phyloP scores from a whole-genome alignment of 1,140 invertebrate genomes.

The Tetramorium alpestre region DNA sequence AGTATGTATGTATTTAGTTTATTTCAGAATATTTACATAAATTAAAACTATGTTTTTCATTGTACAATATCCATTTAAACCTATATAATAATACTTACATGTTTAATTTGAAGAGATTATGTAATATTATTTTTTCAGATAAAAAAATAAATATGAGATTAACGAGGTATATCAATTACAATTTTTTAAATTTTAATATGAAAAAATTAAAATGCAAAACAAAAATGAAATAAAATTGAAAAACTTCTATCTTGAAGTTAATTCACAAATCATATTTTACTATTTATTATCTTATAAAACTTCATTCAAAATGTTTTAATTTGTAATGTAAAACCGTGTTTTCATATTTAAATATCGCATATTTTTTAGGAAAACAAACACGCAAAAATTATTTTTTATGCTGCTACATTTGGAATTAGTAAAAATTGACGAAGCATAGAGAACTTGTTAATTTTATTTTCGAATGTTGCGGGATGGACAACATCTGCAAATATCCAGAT shows the following conservation, averaged over 20 bases:
- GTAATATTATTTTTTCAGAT: no score
- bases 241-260: not conserved
- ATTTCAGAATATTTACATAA: not conserved
- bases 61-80: not conserved
- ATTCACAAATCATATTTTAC: not conserved
- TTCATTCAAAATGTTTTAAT: not conserved
- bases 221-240: not conserved
- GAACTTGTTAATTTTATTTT: not conserved
- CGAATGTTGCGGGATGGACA: not conserved
- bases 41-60: not conserved
- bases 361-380: not conserved
- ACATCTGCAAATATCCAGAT: constrained; percentile 12
- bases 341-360: not conserved
- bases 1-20: no score
- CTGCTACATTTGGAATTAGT: not conserved
- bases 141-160: not conserved
- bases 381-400: not conserved
- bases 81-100: not conserved
- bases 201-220: not conserved
- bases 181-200: not conserved
- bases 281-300: not conserved
- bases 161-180: not conserved
- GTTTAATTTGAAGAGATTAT: no score
- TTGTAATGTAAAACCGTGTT: not conserved
- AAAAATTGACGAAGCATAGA: not conserved